phyloP scores from a whole-genome alignment of 2,113 vertebrate species.

The Oncorhynchus masou region DNA sequence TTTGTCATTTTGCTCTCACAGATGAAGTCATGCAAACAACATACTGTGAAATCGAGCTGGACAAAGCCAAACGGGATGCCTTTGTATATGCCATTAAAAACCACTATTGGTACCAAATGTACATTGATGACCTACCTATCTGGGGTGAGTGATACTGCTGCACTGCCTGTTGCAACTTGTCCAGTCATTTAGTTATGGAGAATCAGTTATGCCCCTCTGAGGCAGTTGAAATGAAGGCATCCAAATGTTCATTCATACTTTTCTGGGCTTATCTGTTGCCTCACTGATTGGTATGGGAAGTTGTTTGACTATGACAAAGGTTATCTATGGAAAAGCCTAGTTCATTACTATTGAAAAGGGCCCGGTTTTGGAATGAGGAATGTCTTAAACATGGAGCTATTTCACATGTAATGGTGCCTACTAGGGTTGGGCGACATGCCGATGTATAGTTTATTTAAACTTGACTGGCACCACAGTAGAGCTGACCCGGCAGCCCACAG shows the following conservation, averaged over 20 bases:
- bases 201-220: not conserved
- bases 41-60: slow-evolving; percentile 97
- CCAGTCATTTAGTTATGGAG: not conserved
- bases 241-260: not conserved
- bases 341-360: not conserved
- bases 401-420: not conserved
- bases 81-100: slow-evolving; percentile 99
- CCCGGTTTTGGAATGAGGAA: not conserved
- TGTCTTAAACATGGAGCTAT: not conserved
- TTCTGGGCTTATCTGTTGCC: too few relatives aligned
- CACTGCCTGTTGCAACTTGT: not conserved
- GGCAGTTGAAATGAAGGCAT: not conserved
- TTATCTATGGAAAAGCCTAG: not conserved
- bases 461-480: too few relatives aligned
- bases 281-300: too few relatives aligned
- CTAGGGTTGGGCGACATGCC: too few relatives aligned
- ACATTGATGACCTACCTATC: slow-evolving; percentile 98
- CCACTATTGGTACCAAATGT: slow-evolving; percentile 99
- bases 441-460: too few relatives aligned
- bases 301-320: too few relatives aligned
- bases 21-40: slow-evolving; percentile 94
- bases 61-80: slow-evolving; percentile 92
- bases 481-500: too few relatives aligned
- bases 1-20: slow-evolving; percentile 55
- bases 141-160: slow-evolving; percentile 85